Base-by-base conservation (phyloP, 2,797 vertebrate genomes). In the Perodicticus potto region DNA sequence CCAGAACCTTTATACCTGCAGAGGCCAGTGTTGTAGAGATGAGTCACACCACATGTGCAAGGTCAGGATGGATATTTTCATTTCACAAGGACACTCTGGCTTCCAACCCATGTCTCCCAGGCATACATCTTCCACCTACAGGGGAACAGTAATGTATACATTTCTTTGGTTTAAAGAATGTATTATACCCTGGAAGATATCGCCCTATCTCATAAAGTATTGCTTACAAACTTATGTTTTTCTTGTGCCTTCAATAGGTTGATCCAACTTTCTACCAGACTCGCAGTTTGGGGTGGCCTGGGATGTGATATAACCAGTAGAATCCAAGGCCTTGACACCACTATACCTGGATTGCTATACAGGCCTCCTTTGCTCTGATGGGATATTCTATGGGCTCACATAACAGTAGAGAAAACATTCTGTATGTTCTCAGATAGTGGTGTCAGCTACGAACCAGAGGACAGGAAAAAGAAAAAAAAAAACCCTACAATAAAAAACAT, bases 301-400 rank as follows among this genome's bases (percentile, higher is more conserved):
- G 25, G n/a, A 23, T 32, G 9, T 59, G 37, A 53, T 11, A 29
- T 7, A 25, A 14, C 17, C 22, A 25, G 61, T 1, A 14, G 22
- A 78, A 13, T n/a, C 37, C 34, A 87, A 29, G 32, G 55, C 27
- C 27, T 2, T 25, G 8, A 0, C 17, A 10, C 20, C 57, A 14
- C 11, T 19, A 53, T 10, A 70, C 3, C 19, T 82, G 20, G 9
- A 5, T 65, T 45, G 9, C 29, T 45, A 4, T 20, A 49, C 57
- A n/a, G n/a, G 11, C 29, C 45, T 63, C 37, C 3, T 45, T 86
- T 55, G 32, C 14, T 12, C 32, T 34, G 9, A 34, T 53, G 22
- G 45, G 37, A 7, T 37, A 19, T 0, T 1, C 1, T 13, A 4
- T 49, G 55, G 29, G 22, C 3, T 45, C 19, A 7, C 6, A 8